Conservation (phyloP, 2,888 invertebrate genomes). For the Cephus nigrinus region DNA sequence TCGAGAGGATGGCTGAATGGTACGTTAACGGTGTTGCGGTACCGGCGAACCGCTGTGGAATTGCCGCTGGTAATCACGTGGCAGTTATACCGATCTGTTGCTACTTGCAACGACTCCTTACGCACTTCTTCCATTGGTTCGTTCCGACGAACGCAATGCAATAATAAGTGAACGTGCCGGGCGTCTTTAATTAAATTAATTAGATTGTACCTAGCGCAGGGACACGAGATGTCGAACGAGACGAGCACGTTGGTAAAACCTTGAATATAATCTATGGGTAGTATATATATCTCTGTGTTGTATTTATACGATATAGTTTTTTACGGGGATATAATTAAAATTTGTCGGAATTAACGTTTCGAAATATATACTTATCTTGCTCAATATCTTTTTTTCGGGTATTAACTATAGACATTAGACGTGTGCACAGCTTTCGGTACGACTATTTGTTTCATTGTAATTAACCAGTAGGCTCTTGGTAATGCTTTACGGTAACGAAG, state of each 20-base stretch:
- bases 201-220: constrained; percentile 42
- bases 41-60: not conserved
- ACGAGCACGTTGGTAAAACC: not conserved
- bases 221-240: not conserved
- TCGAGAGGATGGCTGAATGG: constrained; percentile 8
- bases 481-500: not conserved
- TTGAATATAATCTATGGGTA: not conserved
- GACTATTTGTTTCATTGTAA: constrained; percentile 18
- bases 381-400: not conserved
- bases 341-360: not conserved
- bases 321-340: not conserved
- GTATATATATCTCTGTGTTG: not conserved
- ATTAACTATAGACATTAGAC: not conserved
- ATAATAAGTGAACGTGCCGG: constrained; percentile 31
- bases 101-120: constrained; percentile 22
- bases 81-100: constrained; percentile 23
- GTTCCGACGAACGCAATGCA: constrained; percentile 1
- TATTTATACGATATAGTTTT: not conserved
- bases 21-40: not conserved
- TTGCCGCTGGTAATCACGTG: constrained; percentile 7
- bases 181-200: constrained; percentile 60
- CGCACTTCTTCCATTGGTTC: constrained; percentile 10
- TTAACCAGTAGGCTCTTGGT: constrained; percentile 22
- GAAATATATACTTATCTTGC: not conserved
- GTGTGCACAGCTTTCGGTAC: constrained; percentile 25